Base-by-base conservation (phyloP, 2,797 vertebrate species). In the Myotis myotis region DNA sequence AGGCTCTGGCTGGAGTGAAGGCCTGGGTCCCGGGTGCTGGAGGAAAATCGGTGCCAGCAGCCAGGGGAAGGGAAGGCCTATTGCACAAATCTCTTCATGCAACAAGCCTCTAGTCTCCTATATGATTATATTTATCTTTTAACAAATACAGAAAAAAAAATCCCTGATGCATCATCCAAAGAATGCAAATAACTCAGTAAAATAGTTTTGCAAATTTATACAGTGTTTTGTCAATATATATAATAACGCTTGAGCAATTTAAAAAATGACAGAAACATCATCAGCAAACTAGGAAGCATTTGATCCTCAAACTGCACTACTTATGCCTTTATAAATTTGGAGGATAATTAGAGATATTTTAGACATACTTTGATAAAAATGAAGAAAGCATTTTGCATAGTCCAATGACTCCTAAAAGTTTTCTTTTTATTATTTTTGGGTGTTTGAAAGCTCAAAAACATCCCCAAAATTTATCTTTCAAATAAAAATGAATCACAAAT, bases 311-410 rank as follows among this genome's bases (percentile, higher is more conserved):
- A 51, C 53, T 1, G 96, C 0, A 70, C 51, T 75, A 92, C 89
- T 76, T 90, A 57, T 94, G 15, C 75, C 57, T 60, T 97, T 51
- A 94, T 85, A 1, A 0, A 68, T 47, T 76, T 74, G 22, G 81
- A 93, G 15, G 8, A 96, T 95, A 97, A 89, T 62, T 94, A 93
- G 17, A 97, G 95, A 91, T 87, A 96, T 97, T 97, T 16, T 62
- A 97, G 72, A 93, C 95, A 95, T 25, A 90, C 55, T 79, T 30
- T 41, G 38, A 83, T 7, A 19, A 95, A 92, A 97, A 95, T 93
- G 89, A 93, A 76, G 30, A 96, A 96, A 94, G 71, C 0, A 55
- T 92, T 97, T 93, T 95, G 16, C 10, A 74, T 5, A 78, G 47
- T 66, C 84, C 41, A 88, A 5, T 90, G 71, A 88, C 55, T 96